Percentiles rank a stretch among this genome's conserved stretches.
phyloP scores from a whole-genome alignment of 2,888 invertebrate genomes.

The Cerastoderma edule region DNA sequence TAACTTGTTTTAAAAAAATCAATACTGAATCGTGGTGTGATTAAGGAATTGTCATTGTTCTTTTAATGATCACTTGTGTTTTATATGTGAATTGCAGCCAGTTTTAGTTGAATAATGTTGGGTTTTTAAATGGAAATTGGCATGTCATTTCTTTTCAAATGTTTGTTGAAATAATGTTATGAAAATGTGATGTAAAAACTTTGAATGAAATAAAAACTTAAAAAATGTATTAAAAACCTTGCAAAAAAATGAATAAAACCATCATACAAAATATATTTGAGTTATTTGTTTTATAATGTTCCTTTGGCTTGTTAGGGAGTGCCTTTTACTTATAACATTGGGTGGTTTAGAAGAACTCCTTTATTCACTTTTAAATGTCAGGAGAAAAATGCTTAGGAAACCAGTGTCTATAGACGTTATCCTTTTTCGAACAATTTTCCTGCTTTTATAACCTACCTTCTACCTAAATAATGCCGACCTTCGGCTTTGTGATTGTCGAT shows the following conservation, averaged over 20 bases:
- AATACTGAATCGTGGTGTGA: too few species aligned
- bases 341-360: too few species aligned
- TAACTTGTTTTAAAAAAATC: neutral
- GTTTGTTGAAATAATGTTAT: conserved; percentile 22
- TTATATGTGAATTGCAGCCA: conserved; percentile 13
- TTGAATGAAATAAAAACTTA: conserved; percentile 32
- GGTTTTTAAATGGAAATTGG: conserved; percentile 17
- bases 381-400: too few species aligned
- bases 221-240: conserved; percentile 25
- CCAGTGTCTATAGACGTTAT: too few species aligned
- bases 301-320: too few species aligned
- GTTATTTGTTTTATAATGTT: neutral
- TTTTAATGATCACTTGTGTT: neutral
- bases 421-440: too few species aligned
- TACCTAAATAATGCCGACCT: too few species aligned
- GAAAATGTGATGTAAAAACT: conserved; percentile 30
- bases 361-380: too few species aligned
- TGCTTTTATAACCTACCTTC: too few species aligned
- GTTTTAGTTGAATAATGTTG: conserved; percentile 20
- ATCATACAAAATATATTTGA: conserved; percentile 6
- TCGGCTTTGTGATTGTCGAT: too few species aligned
- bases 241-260: conserved; percentile 30
- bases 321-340: too few species aligned
- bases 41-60: neutral
- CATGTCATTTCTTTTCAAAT: conserved; percentile 18